phyloP scores from a whole-genome alignment of 1,140 invertebrate genomes.

The Platyscapa corneri region DNA sequence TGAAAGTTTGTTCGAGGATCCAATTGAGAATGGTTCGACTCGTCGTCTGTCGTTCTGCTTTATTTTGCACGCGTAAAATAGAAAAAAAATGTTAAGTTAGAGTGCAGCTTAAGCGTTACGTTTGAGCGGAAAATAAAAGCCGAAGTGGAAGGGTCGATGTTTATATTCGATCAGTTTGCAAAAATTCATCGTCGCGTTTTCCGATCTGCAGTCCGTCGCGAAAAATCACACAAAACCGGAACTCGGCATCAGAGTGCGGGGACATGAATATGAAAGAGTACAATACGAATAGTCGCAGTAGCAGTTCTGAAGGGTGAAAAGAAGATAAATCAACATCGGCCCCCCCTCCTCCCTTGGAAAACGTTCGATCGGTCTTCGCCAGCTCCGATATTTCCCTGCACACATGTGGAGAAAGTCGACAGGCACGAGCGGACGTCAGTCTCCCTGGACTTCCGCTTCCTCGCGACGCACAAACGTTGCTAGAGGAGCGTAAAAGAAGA shows the following conservation, averaged over 20 bases:
- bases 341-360: neutral
- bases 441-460: constrained; percentile 33
- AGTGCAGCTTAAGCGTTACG: no score
- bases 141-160: no score
- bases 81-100: no score
- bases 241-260: neutral
- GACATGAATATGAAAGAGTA: neutral
- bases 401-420: constrained; percentile 30
- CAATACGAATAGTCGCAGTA: neutral
- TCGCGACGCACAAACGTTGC: constrained; percentile 7
- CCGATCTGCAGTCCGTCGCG: neutral
- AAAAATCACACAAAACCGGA: neutral
- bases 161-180: neutral
- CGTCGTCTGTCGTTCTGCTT: no score
- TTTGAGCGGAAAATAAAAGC: no score
- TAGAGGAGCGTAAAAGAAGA: neutral
- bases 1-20: no score
- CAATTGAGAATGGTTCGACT: no score
- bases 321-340: neutral
- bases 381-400: neutral
- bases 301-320: neutral
- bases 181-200: neutral
- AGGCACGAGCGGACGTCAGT: constrained; percentile 7
- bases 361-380: constrained; percentile 16
- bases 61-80: no score